Evolutionary conservation across 2,888 invertebrate genomes (phyloP), one percentile per base, ranked within the genome.

Genomic region (Amiota mariae): DNA sequence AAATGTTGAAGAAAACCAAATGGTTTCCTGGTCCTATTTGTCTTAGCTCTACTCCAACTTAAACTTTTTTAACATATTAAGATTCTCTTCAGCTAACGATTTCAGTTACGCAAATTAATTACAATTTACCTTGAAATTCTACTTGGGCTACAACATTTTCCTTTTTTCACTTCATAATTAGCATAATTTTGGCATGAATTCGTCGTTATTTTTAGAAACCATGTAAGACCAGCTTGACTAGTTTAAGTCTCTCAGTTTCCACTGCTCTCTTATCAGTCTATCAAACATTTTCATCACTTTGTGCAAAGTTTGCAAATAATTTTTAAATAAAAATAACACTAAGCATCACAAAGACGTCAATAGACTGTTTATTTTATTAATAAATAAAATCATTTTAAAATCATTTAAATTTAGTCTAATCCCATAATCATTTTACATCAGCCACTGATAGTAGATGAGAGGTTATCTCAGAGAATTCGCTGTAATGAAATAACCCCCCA

Each of bases 401-500:
- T 47, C 13, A 47, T 47, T 64, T 64, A n/a, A 18, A 64, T 47
- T 64, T 47, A 47, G n/a, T 64, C 64, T 36, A 9, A 15, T 2
- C 48, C 18, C 36, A 12, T 15, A 11, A 1, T 15, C 8, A 9
- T 59, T 59, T 59, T n/a, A 20, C 18, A 59, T 15, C 64, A 47
- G 64, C 47, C 47, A 18, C 2, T 59, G 11, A 4, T 36, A 36
- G 0, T 59, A n/a, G 20, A n/a, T 48, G 48, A 66, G 10, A 59
- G 48, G 63, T 63, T 63, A 63, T 63, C 63, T 10, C 24, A 10
- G 9, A 36, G 20, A n/a, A 36, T 15, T 12, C 11, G 11, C 24
- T 63, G n/a, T 66, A 66, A 66, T 66, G 66, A 11, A 66, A 12
- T 12, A 47, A 1, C 66, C 66, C 24, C 66, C 48, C 66, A 48